Evolutionary conservation across 2,113 vertebrate genomes (phyloP).

Genomic region (Peromyscus polionotus): DNA sequence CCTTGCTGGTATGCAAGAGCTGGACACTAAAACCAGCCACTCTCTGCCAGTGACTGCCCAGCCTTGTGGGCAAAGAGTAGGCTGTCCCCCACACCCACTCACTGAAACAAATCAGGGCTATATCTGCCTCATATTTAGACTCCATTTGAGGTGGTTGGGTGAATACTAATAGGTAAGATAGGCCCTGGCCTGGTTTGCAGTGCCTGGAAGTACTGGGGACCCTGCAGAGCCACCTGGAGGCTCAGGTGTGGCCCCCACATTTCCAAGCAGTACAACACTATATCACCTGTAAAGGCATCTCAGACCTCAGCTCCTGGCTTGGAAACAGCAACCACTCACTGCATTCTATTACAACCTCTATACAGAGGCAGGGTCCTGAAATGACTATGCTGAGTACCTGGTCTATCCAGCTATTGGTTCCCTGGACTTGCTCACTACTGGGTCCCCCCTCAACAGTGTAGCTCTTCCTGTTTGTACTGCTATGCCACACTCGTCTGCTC

Average conservation of each 20-base stretch:
- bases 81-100: neutral
- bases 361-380: neutral
- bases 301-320: neutral
- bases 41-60: neutral
- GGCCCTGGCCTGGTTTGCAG: neutral
- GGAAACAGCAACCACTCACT: neutral
- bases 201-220: too few relatives aligned
- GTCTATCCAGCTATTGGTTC: accelerated
- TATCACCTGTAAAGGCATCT: neutral
- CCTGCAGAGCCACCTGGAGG: neutral
- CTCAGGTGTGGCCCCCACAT: neutral
- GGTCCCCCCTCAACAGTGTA: too few relatives aligned
- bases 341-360: neutral
- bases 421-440: accelerated
- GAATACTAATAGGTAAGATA: neutral
- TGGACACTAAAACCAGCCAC: neutral
- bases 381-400: too few relatives aligned
- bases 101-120: neutral
- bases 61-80: neutral
- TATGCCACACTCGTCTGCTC: neutral
- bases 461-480: neutral
- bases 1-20: neutral
- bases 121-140: neutral
- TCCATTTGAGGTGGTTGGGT: too few relatives aligned
- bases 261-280: neutral